Evolutionary conservation across 2,888 invertebrate species (phyloP), one percentile per base, ranked within the genome.

Genomic region (Abrostola tripartita): DNA sequence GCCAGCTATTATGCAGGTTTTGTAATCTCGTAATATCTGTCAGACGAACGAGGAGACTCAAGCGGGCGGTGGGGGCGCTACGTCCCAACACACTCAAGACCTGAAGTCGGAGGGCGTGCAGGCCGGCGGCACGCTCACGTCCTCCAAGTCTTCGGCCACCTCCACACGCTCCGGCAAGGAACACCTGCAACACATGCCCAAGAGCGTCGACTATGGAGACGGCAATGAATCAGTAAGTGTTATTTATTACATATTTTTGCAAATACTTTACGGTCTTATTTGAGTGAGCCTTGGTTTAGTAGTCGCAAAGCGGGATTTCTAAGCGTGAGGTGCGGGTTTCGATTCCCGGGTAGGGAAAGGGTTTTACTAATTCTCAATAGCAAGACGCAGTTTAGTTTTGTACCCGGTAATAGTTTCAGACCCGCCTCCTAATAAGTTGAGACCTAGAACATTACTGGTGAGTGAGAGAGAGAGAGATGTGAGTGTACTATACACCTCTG

Each of bases 91-190:
- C 58, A 84, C 85, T 7, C 94, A 92, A 83, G 96, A 95, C 81
- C 94, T 92, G 83, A 96, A 94, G 96, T 97, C 97, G 0, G 98
- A 98, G 88, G 97, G 97, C 0, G 97, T 97, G 1, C 98, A 98
- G 88, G 97, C 97, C 0, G 97, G 97, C 11, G 97, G 97, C 1
- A 96, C 97, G 0, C 90, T 97, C 58, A 94, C 95, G 40, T 93
- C 95, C 42, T 96, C 96, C 72, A 96, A 96, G 68, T 96, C 96
- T 47, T 96, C 96, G 0, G 95, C 96, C 9, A 95, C 95, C 0
- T 95, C 95, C 55, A 95, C 95, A 38, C 93, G 96, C 68, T 91
- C 94, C 52, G 95, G 89, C 62, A 95, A 94, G 71, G 94, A 95
- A 38, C 93, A 94, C 70, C 81, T 95, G 35, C 94, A 94, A 65